phyloP scores from a whole-genome alignment of 2,797 vertebrate species.

The Girardinus metallicus region DNA sequence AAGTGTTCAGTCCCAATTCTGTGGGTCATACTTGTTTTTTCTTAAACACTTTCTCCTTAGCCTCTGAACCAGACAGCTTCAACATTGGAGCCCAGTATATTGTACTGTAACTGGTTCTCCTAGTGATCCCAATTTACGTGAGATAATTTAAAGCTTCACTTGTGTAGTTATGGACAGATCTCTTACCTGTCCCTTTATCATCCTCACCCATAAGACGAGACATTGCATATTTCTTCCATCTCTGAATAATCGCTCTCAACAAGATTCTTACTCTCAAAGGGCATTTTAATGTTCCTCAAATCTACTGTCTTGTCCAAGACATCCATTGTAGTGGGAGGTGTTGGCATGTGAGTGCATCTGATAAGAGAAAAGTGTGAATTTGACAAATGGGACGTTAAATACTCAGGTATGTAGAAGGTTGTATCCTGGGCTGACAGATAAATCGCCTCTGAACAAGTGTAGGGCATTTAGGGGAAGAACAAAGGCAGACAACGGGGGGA shows the following conservation, averaged over 20 bases:
- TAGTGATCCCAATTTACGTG: neutral
- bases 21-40: neutral
- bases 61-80: neutral
- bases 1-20: neutral
- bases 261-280: neutral
- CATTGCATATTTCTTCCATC: neutral
- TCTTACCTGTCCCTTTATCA: neutral
- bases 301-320: neutral
- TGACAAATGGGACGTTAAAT: constrained; percentile 16
- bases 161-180: neutral
- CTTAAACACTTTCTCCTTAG: neutral
- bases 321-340: neutral
- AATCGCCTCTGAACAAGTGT: constrained; percentile 23
- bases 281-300: neutral
- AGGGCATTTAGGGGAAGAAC: constrained; percentile 7
- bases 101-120: neutral
- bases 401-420: neutral
- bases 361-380: constrained; percentile 7
- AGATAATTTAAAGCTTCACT: neutral
- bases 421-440: constrained; percentile 13
- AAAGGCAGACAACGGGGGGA: constrained; percentile 1
- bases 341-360: constrained; percentile 30
- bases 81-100: neutral
- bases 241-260: neutral
- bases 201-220: neutral